phyloP scores from a whole-genome alignment of 2,888 invertebrate species.

The Panzeria rudis region DNA sequence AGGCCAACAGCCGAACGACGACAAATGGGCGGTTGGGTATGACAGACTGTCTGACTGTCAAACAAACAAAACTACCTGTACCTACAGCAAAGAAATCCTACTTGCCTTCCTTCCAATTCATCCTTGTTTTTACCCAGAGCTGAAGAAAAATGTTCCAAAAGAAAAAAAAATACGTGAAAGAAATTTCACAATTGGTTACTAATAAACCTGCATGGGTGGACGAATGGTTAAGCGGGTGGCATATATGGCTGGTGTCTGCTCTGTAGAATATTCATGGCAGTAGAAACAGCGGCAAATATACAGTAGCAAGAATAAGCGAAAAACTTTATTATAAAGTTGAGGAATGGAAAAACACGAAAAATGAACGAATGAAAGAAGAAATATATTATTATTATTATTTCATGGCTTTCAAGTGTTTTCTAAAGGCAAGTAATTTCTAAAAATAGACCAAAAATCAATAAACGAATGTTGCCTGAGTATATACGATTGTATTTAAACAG shows the following conservation, averaged over 20 bases:
- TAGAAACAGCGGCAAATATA: slow-evolving; percentile 20
- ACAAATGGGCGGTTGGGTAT: background rate
- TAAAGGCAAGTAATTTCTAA: slow-evolving; percentile 79
- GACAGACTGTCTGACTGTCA: slow-evolving; percentile 17
- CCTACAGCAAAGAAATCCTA: slow-evolving; percentile 35
- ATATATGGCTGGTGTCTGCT: slow-evolving; percentile 8
- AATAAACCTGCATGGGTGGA: slow-evolving; percentile 35
- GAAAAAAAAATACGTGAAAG: background rate
- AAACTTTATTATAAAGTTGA: slow-evolving; percentile 64
- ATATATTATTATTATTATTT: slow-evolving; percentile 67
- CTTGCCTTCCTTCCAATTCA: background rate
- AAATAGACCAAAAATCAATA: slow-evolving; percentile 82
- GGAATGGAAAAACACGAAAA: slow-evolving; percentile 58
- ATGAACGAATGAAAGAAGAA: slow-evolving; percentile 54
- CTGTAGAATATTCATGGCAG: background rate
- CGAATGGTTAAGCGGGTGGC: slow-evolving; percentile 41
- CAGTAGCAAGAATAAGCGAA: slow-evolving; percentile 13
- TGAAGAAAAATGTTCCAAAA: slow-evolving; percentile 9
- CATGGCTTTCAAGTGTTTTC: slow-evolving; percentile 73
- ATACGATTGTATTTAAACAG: slow-evolving; percentile 49
- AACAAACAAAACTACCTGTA: slow-evolving; percentile 41
- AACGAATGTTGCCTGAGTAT: slow-evolving; percentile 76
- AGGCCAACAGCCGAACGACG: slow-evolving; percentile 47
- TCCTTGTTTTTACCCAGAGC: background rate
- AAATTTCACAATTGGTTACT: slow-evolving; percentile 54